Percentiles rank a stretch among this genome's conserved stretches.
phyloP scores from a whole-genome alignment of 1,140 invertebrate species.

The Stratiolaelaps scimitus region DNA sequence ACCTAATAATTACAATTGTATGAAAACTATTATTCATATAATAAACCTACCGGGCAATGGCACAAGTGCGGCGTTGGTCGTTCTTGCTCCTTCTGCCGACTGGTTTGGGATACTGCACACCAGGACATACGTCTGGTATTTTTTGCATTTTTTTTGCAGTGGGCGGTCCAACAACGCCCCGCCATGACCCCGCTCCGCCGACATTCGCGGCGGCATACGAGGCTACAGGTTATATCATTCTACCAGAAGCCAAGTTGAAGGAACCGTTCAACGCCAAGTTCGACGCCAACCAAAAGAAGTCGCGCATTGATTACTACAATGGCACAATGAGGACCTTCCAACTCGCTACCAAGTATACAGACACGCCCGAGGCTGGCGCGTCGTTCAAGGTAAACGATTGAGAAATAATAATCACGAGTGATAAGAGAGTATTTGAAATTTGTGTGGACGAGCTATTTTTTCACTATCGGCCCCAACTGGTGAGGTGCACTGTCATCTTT shows the following conservation, averaged over 20 bases:
- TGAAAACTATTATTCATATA: too few relatives aligned
- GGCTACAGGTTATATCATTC: slow-evolving; percentile 38
- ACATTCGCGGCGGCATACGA: neutral
- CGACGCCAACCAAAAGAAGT: slow-evolving; percentile 56
- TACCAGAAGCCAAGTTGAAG: slow-evolving; percentile 80
- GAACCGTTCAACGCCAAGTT: slow-evolving; percentile 79
- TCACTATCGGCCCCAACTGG: too few relatives aligned
- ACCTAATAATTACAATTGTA: too few relatives aligned
- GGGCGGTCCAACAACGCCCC: neutral
- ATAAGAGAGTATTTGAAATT: too few relatives aligned
- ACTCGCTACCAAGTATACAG: neutral
- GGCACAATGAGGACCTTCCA: slow-evolving; percentile 13
- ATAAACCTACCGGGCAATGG: too few relatives aligned
- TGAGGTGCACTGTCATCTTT: too few relatives aligned
- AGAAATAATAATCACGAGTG: too few relatives aligned
- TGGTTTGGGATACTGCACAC: too few relatives aligned
- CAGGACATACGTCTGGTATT: too few relatives aligned
- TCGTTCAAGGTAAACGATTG: neutral
- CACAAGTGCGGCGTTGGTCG: too few relatives aligned
- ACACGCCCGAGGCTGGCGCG: neutral
- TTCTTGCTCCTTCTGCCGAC: too few relatives aligned
- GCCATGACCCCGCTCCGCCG: neutral
- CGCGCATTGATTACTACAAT: slow-evolving; percentile 79
- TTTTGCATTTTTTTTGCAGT: neutral
- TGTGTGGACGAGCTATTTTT: too few relatives aligned